Conservation (phyloP, 1,140 invertebrate species). For the Pogonus chalceus region DNA sequence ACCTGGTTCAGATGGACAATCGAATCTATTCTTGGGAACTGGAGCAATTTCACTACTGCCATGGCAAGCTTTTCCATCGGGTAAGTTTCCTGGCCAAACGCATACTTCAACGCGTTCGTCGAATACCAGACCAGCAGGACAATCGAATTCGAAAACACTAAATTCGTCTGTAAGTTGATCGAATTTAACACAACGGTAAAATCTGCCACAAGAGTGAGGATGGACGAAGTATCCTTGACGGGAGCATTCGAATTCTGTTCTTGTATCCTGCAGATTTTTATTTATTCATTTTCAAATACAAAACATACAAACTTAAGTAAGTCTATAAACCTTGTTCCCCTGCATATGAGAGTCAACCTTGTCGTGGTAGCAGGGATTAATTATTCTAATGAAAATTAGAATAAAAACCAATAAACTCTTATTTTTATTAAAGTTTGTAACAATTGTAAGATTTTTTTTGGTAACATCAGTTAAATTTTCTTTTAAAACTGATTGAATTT, state of each 20-base stretch:
- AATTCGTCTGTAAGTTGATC: constrained; percentile 62
- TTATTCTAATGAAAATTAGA: too few relatives aligned
- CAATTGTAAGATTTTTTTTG: too few relatives aligned
- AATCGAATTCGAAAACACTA: constrained; percentile 74
- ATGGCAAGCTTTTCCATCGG: constrained; percentile 59
- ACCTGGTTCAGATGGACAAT: constrained; percentile 51
- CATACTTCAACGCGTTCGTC: constrained; percentile 70
- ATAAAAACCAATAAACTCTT: too few relatives aligned
- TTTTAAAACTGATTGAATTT: too few relatives aligned
- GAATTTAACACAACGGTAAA: constrained; percentile 76
- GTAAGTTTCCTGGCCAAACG: constrained; percentile 67
- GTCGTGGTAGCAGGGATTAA: too few relatives aligned
- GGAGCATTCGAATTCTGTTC: constrained; percentile 64
- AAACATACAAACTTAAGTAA: too few relatives aligned
- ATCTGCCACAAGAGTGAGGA: constrained; percentile 66
- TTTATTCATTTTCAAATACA: too few relatives aligned
- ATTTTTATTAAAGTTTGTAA: too few relatives aligned
- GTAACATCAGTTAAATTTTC: too few relatives aligned
- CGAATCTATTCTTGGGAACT: constrained; percentile 50
- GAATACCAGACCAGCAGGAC: constrained; percentile 69
- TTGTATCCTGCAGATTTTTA: constrained; percentile 43
- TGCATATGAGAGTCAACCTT: too few relatives aligned
- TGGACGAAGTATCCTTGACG: constrained; percentile 72
- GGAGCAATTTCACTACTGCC: constrained; percentile 66
- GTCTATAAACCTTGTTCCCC: too few relatives aligned